A percentile compares a stretch with the other conserved stretches of the same genome.
Evolutionary conservation across 2,888 invertebrate species (phyloP).

Genomic region (Oegoconia quadripuncta): DNA sequence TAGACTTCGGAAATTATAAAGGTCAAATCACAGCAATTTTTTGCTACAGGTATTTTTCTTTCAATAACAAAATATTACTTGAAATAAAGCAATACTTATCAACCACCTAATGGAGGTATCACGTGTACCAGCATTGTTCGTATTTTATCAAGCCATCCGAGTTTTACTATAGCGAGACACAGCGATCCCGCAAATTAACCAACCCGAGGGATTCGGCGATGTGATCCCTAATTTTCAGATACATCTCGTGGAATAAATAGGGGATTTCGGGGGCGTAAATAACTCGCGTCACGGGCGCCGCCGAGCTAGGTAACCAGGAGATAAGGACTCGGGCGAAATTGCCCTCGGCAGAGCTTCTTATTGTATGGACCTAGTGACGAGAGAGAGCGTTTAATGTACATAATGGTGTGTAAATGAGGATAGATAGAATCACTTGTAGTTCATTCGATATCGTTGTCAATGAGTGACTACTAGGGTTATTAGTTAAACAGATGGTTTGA

Average conservation of each 20-base stretch:
- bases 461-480: too few species aligned
- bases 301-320: conserved; percentile 49
- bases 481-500: too few species aligned
- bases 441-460: too few species aligned
- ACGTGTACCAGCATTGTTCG: conserved; percentile 42
- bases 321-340: conserved; percentile 66
- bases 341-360: conserved; percentile 43
- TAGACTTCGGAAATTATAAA: too few species aligned
- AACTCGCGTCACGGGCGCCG: conserved; percentile 69
- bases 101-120: conserved; percentile 41
- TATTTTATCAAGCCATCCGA: conserved; percentile 35
- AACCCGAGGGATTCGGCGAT: conserved; percentile 42
- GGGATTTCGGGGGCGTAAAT: conserved; percentile 76
- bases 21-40: too few species aligned
- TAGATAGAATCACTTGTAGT: too few species aligned
- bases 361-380: conserved; percentile 26
- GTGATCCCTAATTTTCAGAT: conserved; percentile 79
- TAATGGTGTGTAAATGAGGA: too few species aligned
- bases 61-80: too few species aligned
- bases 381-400: conserved; percentile 19
- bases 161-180: conserved; percentile 34
- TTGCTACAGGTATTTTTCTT: too few species aligned
- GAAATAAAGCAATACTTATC: background rate
- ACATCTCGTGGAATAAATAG: conserved; percentile 77
- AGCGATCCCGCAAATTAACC: conserved; percentile 67